Base-by-base conservation (phyloP, 2,113 vertebrate genomes). In the Pangasianodon gigas region DNA sequence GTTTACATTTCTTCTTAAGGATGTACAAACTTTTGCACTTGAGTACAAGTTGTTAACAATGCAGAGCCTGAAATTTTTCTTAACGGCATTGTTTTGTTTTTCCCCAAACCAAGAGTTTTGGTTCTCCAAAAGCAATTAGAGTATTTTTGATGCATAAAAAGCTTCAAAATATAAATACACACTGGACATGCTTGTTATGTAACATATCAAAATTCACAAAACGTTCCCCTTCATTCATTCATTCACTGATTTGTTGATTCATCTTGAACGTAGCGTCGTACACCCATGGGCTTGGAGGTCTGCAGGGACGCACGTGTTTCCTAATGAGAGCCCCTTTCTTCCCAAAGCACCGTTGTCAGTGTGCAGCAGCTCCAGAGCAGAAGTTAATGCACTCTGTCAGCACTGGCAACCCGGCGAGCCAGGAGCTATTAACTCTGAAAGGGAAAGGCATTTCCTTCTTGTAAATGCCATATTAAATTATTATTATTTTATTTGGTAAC, bases 391-490 rank as follows among this genome's bases (percentile, higher is more conserved):
- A 94, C 93, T 96, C 94, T 96, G 96, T 96, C 96, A 96, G 96
- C 90, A 88, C 94, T 95, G 95, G 95, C 94, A 93, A 92, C 79
- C 93, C 44, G 86, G 92, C 32, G 91, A 95, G 95, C 96, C 96
- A 96, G 95, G 93, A 94, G 95, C 96, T 95, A 96, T 96, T 96
- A 96, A 96, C 94, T 95, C 93, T 95, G 95, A 96, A 95, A 95
- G 94, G 95, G 94, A 95, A 96, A 96, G 95, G 95, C 95, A 96
- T 96, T 96, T 96, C 96, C 96, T 96, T 93, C 96, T 96, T 96
- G 96, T 96, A 96, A 96, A 96, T 96, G 96, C 95, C 96, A 96
- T 95, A 95, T 96, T 96, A 95, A 96, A 96, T 96, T 96, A 96
- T 96, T 96, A 95, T 96, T 96, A 95, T 96, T 96, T 95, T 95